Conservation (phyloP, 2,113 vertebrate species). For the Lophochroa leadbeateri region DNA sequence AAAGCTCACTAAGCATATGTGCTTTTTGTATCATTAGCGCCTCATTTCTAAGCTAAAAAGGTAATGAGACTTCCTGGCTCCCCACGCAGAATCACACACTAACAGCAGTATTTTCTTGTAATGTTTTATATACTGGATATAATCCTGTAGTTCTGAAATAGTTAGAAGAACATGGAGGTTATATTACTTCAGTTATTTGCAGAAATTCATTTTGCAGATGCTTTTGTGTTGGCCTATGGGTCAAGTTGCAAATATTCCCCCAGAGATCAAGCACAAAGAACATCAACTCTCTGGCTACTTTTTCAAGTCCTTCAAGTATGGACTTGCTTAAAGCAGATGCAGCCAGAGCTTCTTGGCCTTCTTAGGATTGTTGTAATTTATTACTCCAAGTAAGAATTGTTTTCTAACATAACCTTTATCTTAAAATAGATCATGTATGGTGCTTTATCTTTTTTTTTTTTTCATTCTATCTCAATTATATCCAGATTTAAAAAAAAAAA, state of each 20-base stretch:
- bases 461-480: not conserved
- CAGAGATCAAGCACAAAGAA: constrained; percentile 62
- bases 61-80: constrained; percentile 65
- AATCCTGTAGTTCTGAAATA: not conserved
- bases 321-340: constrained; percentile 80
- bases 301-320: constrained; percentile 73
- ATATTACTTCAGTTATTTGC: constrained; percentile 76
- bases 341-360: constrained; percentile 62
- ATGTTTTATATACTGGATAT: constrained; percentile 32
- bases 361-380: constrained; percentile 75
- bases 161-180: constrained; percentile 67
- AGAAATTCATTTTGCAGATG: constrained; percentile 77
- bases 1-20: not conserved
- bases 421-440: not conserved
- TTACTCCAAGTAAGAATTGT: constrained; percentile 50
- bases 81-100: constrained; percentile 67
- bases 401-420: constrained; percentile 40
- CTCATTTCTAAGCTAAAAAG: constrained; percentile 63
- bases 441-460: no score
- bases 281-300: constrained; percentile 71
- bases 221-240: constrained; percentile 75
- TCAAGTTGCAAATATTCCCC: constrained; percentile 41
- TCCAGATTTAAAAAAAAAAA: not conserved
- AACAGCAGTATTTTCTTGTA: constrained; percentile 66
- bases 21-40: constrained; percentile 50